Percentiles rank a stretch among this genome's conserved stretches.
Evolutionary conservation across 2,113 vertebrate genomes (phyloP).

Genomic region (Mola mola): DNA sequence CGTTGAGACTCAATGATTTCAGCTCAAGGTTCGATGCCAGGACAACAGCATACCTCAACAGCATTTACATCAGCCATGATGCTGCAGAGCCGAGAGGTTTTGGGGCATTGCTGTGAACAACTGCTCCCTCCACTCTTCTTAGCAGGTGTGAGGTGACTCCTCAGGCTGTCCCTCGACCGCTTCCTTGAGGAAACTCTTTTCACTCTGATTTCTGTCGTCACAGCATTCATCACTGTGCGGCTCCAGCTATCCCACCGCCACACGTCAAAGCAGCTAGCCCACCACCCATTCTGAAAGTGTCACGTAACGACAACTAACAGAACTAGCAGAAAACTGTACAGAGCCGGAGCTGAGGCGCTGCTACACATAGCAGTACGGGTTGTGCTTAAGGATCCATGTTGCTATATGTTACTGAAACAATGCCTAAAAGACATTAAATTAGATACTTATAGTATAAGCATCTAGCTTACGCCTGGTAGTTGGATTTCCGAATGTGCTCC

Average conservation of each 20-base stretch:
- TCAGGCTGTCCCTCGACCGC: conserved; percentile 59
- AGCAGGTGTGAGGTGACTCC: conserved; percentile 58
- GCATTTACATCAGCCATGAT: conserved; percentile 29
- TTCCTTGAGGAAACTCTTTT: conserved; percentile 72
- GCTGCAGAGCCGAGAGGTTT: background rate
- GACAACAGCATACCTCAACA: conserved; percentile 31
- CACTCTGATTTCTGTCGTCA: conserved; percentile 47
- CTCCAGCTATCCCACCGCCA: background rate
- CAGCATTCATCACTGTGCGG: conserved; percentile 47
- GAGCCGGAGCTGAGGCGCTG: too few relatives aligned
- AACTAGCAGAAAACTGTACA: background rate
- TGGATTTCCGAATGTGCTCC: background rate
- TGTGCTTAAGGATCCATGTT: too few relatives aligned
- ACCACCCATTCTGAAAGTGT: background rate
- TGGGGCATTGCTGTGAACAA: conserved; percentile 2
- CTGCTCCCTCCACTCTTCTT: conserved; percentile 32
- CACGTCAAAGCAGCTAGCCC: background rate
- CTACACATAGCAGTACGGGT: too few relatives aligned
- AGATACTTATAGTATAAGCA: too few relatives aligned
- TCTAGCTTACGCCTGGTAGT: background rate
- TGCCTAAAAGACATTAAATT: too few relatives aligned
- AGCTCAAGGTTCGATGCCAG: too few relatives aligned
- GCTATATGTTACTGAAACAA: too few relatives aligned
- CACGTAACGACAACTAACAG: too few relatives aligned
- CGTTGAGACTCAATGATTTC: too few relatives aligned